Percentiles rank a stretch among this genome's conserved stretches.
Conservation (phyloP, 2,797 vertebrate genomes). For the Stomatorhinus walkeri region DNA sequence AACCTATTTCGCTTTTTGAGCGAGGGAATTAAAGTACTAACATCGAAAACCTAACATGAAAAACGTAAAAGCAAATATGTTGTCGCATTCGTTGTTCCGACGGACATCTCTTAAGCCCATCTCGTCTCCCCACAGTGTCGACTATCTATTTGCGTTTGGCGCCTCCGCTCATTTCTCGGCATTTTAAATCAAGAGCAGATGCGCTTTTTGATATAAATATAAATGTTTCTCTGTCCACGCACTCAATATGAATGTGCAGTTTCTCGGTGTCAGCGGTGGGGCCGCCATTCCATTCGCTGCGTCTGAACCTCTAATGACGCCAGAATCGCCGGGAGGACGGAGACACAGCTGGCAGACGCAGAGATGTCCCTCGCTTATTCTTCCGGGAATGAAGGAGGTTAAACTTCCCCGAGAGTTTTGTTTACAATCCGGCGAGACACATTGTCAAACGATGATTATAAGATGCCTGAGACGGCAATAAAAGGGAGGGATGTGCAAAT, state of each 20-base stretch:
- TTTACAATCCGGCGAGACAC: conserved; percentile 21
- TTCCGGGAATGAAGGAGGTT: conserved; percentile 23
- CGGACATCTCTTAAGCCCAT: background rate
- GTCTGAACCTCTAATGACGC: conserved; percentile 26
- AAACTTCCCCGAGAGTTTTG: conserved; percentile 26
- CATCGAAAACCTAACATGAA: background rate
- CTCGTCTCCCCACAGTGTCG: background rate
- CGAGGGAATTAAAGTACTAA: background rate
- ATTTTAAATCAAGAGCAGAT: conserved; percentile 4
- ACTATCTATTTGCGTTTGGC: background rate
- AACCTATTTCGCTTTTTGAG: background rate
- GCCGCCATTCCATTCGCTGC: conserved; percentile 16
- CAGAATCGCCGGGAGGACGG: conserved; percentile 21
- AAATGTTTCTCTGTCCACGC: background rate
- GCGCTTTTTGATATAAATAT: conserved; percentile 10
- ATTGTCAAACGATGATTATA: conserved; percentile 12
- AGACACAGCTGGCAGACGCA: conserved; percentile 25
- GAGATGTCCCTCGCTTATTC: conserved; percentile 28
- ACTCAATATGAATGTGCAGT: conserved; percentile 17
- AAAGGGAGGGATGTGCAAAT: background rate
- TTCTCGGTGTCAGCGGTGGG: conserved; percentile 5
- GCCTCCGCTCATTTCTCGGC: background rate
- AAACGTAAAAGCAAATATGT: background rate
- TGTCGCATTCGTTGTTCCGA: background rate
- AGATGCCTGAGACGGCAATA: background rate